phyloP scores from a whole-genome alignment of 2,797 vertebrate species.

The Enteromius paludinosus region DNA sequence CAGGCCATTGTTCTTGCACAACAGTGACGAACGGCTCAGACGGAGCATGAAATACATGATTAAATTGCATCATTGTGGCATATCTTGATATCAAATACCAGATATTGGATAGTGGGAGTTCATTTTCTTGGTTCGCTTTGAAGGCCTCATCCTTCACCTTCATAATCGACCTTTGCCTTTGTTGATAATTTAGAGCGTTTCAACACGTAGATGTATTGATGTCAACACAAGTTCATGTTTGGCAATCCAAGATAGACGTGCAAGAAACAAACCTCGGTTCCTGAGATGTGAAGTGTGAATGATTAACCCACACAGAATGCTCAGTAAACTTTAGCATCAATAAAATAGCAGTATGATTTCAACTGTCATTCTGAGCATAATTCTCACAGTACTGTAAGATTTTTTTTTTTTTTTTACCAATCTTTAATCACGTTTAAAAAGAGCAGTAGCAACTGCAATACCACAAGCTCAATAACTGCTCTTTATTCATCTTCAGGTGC shows the following conservation, averaged over 20 bases:
- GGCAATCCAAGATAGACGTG: conserved; percentile 47
- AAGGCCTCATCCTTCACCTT: conserved; percentile 54
- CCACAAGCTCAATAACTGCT: background rate
- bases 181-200: conserved; percentile 59
- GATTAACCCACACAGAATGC: conserved; percentile 49
- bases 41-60: too few species aligned
- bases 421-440: background rate
- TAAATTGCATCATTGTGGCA: background rate
- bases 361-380: background rate
- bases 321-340: conserved; percentile 36
- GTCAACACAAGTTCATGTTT: conserved; percentile 59
- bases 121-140: conserved; percentile 23
- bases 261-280: conserved; percentile 26
- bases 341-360: conserved; percentile 28
- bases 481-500: background rate
- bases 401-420: too few species aligned
- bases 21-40: background rate
- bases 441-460: background rate
- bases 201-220: conserved; percentile 51
- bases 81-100: background rate
- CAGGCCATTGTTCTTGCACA: background rate
- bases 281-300: conserved; percentile 51
- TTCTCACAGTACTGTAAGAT: background rate
- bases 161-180: conserved; percentile 61
- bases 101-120: background rate